Percentiles rank a stretch among this genome's conserved stretches.
Evolutionary conservation across 2,113 vertebrate species (phyloP).

Genomic region (Origma solitaria): DNA sequence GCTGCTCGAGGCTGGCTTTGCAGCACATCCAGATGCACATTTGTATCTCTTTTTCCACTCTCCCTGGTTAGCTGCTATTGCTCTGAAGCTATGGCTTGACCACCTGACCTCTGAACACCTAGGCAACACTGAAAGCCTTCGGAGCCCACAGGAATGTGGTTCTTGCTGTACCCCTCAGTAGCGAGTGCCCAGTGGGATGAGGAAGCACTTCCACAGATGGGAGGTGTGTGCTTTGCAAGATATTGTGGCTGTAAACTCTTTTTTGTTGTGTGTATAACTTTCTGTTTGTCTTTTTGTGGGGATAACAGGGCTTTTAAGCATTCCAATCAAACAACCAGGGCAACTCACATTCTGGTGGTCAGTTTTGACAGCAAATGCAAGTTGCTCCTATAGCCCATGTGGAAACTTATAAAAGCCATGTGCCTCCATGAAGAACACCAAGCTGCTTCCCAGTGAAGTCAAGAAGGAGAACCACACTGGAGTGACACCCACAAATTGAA

Average conservation of each 20-base stretch:
- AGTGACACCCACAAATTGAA: not conserved
- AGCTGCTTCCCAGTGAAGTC: not conserved
- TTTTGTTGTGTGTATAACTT: not conserved
- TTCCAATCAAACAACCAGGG: not conserved
- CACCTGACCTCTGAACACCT: not conserved
- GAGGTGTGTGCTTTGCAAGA: not conserved
- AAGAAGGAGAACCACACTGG: not conserved
- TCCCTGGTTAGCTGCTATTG: not conserved
- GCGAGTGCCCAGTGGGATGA: rapidly evolving
- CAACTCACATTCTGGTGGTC: not conserved
- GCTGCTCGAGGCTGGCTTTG: not conserved
- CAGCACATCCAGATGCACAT: not conserved
- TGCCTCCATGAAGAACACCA: not conserved
- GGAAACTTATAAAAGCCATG: not conserved
- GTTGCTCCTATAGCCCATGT: not conserved
- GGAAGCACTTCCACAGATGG: not conserved
- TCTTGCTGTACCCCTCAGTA: not conserved
- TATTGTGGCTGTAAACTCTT: not conserved
- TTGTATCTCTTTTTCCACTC: not conserved
- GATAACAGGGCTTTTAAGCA: not conserved
- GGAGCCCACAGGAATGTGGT: rapidly evolving
- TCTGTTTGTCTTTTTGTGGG: not conserved
- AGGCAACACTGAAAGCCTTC: not conserved
- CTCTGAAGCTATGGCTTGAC: not conserved
- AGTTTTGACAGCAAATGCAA: not conserved